These are phyloP conservation scores for Drosophila subobscura DNA, from an alignment of 1,140 invertebrate species.

Conservation along the genomic window DNA sequence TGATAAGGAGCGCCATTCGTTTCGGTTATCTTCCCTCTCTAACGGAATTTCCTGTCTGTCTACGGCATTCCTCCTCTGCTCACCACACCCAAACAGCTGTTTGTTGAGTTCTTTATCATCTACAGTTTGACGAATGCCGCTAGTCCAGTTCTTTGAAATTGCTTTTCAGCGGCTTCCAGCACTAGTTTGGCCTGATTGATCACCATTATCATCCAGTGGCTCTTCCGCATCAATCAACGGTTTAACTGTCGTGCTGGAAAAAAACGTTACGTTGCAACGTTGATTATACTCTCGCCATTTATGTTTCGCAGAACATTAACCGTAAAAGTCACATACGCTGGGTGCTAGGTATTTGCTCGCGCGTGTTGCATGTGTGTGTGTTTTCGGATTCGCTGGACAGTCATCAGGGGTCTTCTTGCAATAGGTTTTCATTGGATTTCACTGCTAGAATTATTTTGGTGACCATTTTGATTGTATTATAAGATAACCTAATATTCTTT, in stretches of 20 bases:
- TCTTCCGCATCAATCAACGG: constrained; percentile 65
- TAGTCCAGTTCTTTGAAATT: constrained; percentile 46
- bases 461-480: no score
- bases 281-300: constrained; percentile 25
- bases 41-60: constrained; percentile 55
- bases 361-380: constrained; percentile 11
- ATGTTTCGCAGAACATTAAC: constrained; percentile 50
- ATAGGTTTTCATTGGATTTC: no score
- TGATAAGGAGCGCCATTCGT: constrained; percentile 52
- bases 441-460: no score
- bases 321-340: constrained; percentile 28
- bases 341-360: constrained; percentile 1
- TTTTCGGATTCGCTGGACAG: constrained; percentile 35
- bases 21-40: constrained; percentile 27
- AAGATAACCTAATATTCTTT: no score
- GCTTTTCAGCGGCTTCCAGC: constrained; percentile 18
- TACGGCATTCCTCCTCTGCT: constrained; percentile 5
- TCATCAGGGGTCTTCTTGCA: neutral
- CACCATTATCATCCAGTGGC: constrained; percentile 47
- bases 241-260: constrained; percentile 32
- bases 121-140: constrained; percentile 63
- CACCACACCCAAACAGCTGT: constrained; percentile 43
- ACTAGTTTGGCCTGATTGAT: constrained; percentile 42
- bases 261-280: constrained; percentile 47
- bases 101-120: constrained; percentile 41